A percentile compares a stretch with the other conserved stretches of the same genome.
These are phyloP conservation scores for Scaptomyza montana DNA, from an alignment of 1,140 invertebrate genomes.

Conservation along the genomic window DNA sequence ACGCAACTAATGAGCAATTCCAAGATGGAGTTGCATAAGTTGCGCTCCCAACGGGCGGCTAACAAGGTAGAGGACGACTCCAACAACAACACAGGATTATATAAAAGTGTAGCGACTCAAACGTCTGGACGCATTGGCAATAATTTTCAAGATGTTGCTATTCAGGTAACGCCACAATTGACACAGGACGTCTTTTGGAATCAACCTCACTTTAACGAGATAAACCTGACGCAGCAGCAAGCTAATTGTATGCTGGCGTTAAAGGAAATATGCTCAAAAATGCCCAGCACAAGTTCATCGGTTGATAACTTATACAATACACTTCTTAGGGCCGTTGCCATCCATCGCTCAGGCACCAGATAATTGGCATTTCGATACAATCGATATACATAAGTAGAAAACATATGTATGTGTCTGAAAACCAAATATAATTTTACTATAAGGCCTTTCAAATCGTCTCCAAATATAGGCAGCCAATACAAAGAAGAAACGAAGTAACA, in stretches of 20 bases:
- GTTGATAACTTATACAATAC: slow-evolving; percentile 34
- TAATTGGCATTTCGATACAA: too few relatives aligned
- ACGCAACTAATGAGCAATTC: slow-evolving; percentile 39
- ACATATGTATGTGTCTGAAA: too few relatives aligned
- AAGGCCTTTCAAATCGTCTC: too few relatives aligned
- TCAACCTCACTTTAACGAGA: slow-evolving; percentile 14
- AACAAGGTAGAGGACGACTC: slow-evolving; percentile 19
- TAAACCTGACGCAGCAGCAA: slow-evolving; percentile 43
- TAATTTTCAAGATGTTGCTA: slow-evolving; percentile 12
- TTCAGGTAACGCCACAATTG: slow-evolving; percentile 15
- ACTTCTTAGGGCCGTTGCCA: slow-evolving; percentile 28
- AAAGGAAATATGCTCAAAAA: slow-evolving; percentile 27
- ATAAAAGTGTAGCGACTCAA: slow-evolving; percentile 38
- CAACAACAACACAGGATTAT: slow-evolving; percentile 19
- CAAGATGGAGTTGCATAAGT: slow-evolving; percentile 39
- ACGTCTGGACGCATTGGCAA: slow-evolving; percentile 13
- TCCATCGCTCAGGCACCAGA: slow-evolving; percentile 10
- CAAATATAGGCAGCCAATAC: too few relatives aligned
- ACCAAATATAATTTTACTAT: too few relatives aligned
- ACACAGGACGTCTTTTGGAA: slow-evolving; percentile 34
- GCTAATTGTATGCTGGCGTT: slow-evolving; percentile 46
- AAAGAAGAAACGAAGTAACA: too few relatives aligned
- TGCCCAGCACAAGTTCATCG: slow-evolving; percentile 15
- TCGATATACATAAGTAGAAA: too few relatives aligned
- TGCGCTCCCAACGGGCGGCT: slow-evolving; percentile 20